A percentile compares a stretch with the other conserved stretches of the same genome.
phyloP scores from a whole-genome alignment of 2,888 invertebrate genomes.

The Minunthozetes semirufus region DNA sequence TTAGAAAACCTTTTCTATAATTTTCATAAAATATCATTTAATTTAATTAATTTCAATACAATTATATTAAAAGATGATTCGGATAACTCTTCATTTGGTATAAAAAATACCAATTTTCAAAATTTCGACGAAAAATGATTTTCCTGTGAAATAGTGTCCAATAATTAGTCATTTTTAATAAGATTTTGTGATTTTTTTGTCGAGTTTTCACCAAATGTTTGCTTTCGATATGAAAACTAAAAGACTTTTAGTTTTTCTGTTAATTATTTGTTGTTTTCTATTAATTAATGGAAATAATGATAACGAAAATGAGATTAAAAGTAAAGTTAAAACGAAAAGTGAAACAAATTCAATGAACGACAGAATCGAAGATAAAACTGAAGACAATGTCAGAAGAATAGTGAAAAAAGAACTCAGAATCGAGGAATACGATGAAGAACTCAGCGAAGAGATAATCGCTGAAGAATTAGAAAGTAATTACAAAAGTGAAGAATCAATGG shows the following conservation, averaged over 20 bases:
- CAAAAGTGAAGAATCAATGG: background rate
- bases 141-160: too few relatives aligned
- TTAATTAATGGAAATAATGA: conserved; percentile 3
- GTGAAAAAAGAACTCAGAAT: background rate
- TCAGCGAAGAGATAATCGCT: background rate
- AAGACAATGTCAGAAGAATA: background rate
- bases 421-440: background rate
- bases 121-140: too few relatives aligned
- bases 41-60: too few relatives aligned
- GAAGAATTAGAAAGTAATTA: background rate
- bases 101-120: too few relatives aligned
- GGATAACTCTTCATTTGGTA: too few relatives aligned
- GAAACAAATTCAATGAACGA: background rate
- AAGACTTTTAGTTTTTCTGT: conserved; percentile 15
- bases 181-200: too few relatives aligned
- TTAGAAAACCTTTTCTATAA: background rate
- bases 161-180: too few relatives aligned
- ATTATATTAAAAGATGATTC: too few relatives aligned
- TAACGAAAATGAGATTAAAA: conserved; percentile 11
- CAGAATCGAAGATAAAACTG: background rate
- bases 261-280: conserved; percentile 15
- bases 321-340: background rate
- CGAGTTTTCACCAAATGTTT: background rate
- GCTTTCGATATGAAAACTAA: conserved; percentile 13
- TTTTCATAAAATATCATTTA: too few relatives aligned